Percentiles rank a stretch among this genome's conserved stretches.
Conservation (phyloP, 2,797 vertebrate genomes). For the Carcharodon carcharias region DNA sequence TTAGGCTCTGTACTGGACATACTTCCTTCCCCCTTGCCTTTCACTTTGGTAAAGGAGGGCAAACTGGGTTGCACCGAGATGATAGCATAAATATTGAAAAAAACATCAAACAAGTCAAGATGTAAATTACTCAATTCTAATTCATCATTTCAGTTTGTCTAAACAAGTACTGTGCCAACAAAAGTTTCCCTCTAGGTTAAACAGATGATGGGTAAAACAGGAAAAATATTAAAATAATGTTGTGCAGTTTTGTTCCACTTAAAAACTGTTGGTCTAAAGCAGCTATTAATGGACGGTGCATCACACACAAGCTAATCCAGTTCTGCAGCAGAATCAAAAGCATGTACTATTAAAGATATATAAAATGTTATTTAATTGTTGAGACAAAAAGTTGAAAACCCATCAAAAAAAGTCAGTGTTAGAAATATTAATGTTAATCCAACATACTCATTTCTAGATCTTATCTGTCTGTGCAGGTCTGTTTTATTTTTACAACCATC, state of each 20-base stretch:
- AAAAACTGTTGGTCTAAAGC: background rate
- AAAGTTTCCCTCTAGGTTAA: background rate
- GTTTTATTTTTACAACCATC: background rate
- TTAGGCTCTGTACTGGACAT: background rate
- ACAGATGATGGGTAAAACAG: background rate
- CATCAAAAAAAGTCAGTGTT: background rate
- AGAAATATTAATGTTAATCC: background rate
- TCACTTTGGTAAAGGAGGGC: background rate
- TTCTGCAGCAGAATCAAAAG: background rate
- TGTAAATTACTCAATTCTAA: background rate
- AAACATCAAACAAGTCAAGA: background rate
- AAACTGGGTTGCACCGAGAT: background rate
- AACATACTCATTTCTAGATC: background rate
- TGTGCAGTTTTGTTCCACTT: background rate
- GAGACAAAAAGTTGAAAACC: background rate
- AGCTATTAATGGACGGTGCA: background rate
- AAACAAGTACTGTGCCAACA: background rate
- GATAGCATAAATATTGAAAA: background rate
- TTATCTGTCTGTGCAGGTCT: background rate
- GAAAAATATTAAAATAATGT: background rate
- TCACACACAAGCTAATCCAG: background rate
- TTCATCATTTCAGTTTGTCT: background rate
- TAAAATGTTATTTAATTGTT: background rate
- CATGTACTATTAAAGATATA: too few species aligned
- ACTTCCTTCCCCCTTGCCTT: background rate